Base-by-base conservation (phyloP, 2,797 vertebrate species). In the Gymnoscopelus braueri region DNA sequence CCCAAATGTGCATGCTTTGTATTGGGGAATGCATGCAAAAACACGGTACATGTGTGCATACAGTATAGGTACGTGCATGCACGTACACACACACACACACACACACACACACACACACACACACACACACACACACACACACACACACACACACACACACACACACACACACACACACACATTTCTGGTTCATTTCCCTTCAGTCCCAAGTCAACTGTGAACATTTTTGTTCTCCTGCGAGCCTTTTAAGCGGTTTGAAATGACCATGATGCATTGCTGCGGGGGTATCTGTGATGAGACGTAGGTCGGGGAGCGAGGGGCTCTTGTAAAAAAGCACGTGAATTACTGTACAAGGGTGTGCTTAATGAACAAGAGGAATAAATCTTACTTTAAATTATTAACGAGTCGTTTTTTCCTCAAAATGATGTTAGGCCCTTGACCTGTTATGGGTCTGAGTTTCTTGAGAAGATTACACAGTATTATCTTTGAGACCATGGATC, bases 161-260 rank as follows among this genome's bases (percentile, higher is more conserved):
- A 69, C 60, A 32, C 54, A 55, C 57, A 72, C 60, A 74, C 48
- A 61, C 59, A 74, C 71, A 65, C n/a, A 47, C 2, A 65, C 9
- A 15, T 87, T 90, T 88, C 74, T 87, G 83, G 74, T 87, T 89
- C 79, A 88, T 81, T 89, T 81, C 58, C 39, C 39, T 65, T 64
- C 47, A 49, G 82, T 80, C 55, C 60, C 58, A 72, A 76, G 79
- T 84, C 80, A 73, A 73, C 79, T 80, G 77, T 84, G 77, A 89
- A 78, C 65, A 74, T 72, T 82, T 83, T 77, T 64, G 61, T 71
- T 83, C 75, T 74, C 82, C 81, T 84, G 50, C 49, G 79, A 78
- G 85, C 54, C 69, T 79, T 86, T 82, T 62, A 79, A 81, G 74
- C 70, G 39, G 23, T 77, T 49, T 74, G 63, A 83, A 81, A 82